Evolutionary conservation across 2,888 invertebrate genomes (phyloP), one percentile per base, ranked within the genome.

Genomic region (Erebia aethiops): DNA sequence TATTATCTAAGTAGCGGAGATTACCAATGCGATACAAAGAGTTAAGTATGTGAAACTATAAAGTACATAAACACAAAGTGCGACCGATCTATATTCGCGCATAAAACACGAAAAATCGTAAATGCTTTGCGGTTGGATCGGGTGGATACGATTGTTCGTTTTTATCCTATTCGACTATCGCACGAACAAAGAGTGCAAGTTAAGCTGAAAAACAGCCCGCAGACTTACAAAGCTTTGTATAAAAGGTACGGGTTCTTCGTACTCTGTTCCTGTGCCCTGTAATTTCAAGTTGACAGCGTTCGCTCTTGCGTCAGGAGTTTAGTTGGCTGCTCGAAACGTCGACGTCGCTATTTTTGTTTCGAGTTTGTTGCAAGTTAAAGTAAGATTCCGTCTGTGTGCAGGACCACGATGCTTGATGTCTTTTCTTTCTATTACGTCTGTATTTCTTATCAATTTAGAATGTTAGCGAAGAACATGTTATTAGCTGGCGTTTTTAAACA

Each of bases 141-240:
- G 57, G 56, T 57, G 51, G 57, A 66, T 70, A 67, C 73, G 71
- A 72, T 67, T 71, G 73, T 74, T 75, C 72, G 71, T 73, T 78
- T 80, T 79, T 77, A 84, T 82, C 82, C 80, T 77, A 86, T 87
- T 85, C 76, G 79, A 79, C 79, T 81, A 80, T 82, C 75, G 75
- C 77, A 76, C 78, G 80, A 80, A 81, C 82, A 84, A 83, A 86
- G 82, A 87, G 82, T 84, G 84, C 84, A 83, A 83, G 82, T 82
- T 81, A 84, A 86, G 84, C 84, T 82, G 80, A 78, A 82, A 85
- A 85, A 84, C 82, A 83, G 81, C 78, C 81, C 79, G 80, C 79
- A 82, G 79, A 74, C 79, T 79, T 80, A 83, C 88, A 87, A 87
- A 87, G 88, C 86, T 88, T 88, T 86, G 85, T 84, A 82, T 81